These are phyloP conservation scores for Spilarctia lutea DNA, from an alignment of 2,888 invertebrate genomes.

Conservation along the genomic window DNA sequence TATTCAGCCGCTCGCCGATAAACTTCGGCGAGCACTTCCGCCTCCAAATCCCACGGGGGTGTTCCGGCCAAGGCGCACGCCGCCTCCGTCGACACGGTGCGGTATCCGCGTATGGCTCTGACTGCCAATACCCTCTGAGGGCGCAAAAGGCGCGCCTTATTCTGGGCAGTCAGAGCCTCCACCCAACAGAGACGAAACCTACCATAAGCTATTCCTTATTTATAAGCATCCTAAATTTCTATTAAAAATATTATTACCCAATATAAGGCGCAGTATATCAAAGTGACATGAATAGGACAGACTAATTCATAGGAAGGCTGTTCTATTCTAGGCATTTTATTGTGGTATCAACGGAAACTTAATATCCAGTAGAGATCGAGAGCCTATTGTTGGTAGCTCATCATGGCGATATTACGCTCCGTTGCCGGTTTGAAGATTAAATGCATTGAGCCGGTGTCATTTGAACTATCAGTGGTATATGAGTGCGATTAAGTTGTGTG, in stretches of 20 bases:
- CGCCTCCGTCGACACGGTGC: too few species aligned
- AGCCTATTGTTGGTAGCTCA: conserved; percentile 62
- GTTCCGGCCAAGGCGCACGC: too few species aligned
- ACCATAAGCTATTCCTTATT: too few species aligned
- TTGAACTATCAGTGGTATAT: conserved; percentile 14
- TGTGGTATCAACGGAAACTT: conserved; percentile 74
- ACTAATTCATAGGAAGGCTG: conserved; percentile 48
- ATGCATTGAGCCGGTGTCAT: conserved; percentile 57
- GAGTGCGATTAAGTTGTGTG: conserved; percentile 1
- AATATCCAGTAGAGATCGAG: conserved; percentile 77
- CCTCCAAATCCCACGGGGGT: too few species aligned
- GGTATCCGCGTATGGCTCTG: too few species aligned
- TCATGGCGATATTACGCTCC: conserved; percentile 50
- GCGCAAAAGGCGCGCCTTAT: too few species aligned
- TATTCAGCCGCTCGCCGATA: too few species aligned
- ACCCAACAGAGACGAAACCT: too few species aligned
- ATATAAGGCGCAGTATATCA: conserved; percentile 33
- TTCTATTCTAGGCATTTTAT: conserved; percentile 59
- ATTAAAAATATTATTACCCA: neutral
- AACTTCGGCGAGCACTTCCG: too few species aligned
- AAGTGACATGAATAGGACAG: conserved; percentile 35
- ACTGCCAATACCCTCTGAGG: too few species aligned
- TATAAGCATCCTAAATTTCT: neutral
- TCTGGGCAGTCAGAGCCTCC: too few species aligned
- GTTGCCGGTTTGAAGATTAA: conserved; percentile 59